Evolutionary conservation across 2,797 vertebrate species (phyloP).

Genomic region (Molossus alvarezi): DNA sequence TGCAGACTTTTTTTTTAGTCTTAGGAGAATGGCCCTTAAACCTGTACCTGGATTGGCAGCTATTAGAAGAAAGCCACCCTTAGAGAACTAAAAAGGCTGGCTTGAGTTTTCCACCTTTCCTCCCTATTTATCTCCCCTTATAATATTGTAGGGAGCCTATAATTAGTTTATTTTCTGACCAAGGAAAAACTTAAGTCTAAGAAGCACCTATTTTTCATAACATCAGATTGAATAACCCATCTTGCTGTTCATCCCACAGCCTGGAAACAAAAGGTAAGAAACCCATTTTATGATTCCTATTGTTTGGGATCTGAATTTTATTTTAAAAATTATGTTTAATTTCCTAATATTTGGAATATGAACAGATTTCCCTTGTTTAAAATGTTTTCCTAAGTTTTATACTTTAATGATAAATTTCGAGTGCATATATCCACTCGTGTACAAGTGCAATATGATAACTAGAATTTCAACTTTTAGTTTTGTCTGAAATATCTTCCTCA

Average conservation of each 20-base stretch:
- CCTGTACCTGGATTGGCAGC: background rate
- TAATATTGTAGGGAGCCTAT: slow-evolving; percentile 76
- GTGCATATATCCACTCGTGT: background rate
- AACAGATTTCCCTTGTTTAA: slow-evolving; percentile 19
- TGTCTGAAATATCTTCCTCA: slow-evolving; percentile 61
- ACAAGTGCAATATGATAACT: slow-evolving; percentile 56
- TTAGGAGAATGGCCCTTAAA: slow-evolving; percentile 1
- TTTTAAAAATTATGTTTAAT: slow-evolving; percentile 22
- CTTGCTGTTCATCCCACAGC: slow-evolving; percentile 82
- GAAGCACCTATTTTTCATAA: slow-evolving; percentile 83
- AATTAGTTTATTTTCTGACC: slow-evolving; percentile 82
- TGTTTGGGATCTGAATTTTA: slow-evolving; percentile 74
- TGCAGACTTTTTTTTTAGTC: background rate
- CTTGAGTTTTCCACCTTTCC: slow-evolving; percentile 28
- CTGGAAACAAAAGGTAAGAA: slow-evolving; percentile 85
- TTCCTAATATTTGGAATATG: slow-evolving; percentile 49
- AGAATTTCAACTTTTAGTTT: slow-evolving; percentile 15
- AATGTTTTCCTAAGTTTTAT: slow-evolving; percentile 5
- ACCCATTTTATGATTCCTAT: slow-evolving; percentile 80
- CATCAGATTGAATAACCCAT: slow-evolving; percentile 82
- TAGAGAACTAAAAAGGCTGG: slow-evolving; percentile 23
- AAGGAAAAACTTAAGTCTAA: slow-evolving; percentile 82
- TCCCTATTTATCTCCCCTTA: slow-evolving; percentile 64
- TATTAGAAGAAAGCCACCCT: background rate
- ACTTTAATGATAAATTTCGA: slow-evolving; percentile 56